Percentiles rank a stretch among this genome's conserved stretches.
phyloP scores from a whole-genome alignment of 1,140 invertebrate genomes.

The Diorhabda sublineata region DNA sequence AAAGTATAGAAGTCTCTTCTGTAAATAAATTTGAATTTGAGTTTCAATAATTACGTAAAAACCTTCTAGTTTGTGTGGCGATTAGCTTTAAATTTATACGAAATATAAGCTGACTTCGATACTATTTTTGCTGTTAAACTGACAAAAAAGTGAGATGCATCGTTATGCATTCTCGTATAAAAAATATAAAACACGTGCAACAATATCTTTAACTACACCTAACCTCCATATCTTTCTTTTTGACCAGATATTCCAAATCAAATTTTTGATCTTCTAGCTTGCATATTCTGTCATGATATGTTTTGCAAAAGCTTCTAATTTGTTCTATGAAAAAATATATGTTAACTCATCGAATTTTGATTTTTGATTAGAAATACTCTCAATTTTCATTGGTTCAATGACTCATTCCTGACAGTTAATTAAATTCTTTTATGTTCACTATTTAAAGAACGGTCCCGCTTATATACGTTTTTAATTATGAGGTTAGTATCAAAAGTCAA shows the following conservation, averaged over 20 bases:
- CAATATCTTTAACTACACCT: conserved; percentile 23
- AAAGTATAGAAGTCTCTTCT: neutral
- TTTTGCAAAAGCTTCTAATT: conserved; percentile 77
- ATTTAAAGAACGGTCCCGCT: no score
- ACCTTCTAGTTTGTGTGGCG: neutral
- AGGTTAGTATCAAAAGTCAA: no score
- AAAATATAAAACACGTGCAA: conserved; percentile 24
- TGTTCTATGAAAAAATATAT: conserved; percentile 51
- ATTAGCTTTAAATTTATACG: neutral
- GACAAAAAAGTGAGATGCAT: neutral
- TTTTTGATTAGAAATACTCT: neutral
- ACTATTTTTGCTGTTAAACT: neutral
- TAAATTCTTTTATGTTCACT: no score
- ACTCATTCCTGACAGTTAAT: no score
- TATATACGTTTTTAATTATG: no score
- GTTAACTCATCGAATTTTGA: neutral
- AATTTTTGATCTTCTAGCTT: conserved; percentile 93
- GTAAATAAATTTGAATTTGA: neutral
- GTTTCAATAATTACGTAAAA: no score
- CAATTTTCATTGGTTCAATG: neutral
- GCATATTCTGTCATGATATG: conserved; percentile 83
- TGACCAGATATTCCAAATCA: conserved; percentile 96
- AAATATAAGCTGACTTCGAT: neutral
- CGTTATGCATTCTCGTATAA: neutral
- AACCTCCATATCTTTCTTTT: conserved; percentile 96